phyloP scores from a whole-genome alignment of 2,113 vertebrate species.

The Notarius quadriscutis region DNA sequence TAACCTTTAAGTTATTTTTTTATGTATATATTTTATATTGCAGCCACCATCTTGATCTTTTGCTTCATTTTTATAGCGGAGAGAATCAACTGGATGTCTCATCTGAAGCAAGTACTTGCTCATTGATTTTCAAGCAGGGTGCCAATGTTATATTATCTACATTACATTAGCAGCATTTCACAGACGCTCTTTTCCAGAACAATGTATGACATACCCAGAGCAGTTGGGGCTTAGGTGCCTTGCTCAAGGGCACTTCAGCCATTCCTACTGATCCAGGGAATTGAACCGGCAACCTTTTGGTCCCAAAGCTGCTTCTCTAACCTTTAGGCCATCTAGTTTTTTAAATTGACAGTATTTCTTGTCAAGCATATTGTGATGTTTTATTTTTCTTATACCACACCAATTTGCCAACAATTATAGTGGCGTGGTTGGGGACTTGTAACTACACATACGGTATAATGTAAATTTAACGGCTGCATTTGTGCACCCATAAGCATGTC shows the following conservation, averaged over 20 bases:
- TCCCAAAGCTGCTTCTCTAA: too few species aligned
- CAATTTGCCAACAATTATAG: neutral
- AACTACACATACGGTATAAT: neutral
- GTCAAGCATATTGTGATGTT: neutral
- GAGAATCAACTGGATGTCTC: neutral
- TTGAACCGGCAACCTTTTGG: too few species aligned
- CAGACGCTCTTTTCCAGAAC: too few species aligned
- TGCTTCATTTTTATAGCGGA: neutral
- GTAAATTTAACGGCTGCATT: neutral
- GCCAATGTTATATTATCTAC: neutral
- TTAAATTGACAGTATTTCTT: neutral
- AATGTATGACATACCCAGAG: too few species aligned
- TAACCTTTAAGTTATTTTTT: neutral
- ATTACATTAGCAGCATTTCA: too few species aligned
- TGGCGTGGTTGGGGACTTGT: neutral
- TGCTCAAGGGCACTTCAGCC: too few species aligned
- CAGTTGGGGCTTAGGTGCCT: too few species aligned
- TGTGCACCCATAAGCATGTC: neutral
- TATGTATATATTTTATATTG: neutral
- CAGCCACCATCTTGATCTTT: neutral
- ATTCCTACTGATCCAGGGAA: too few species aligned
- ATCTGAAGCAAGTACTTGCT: neutral
- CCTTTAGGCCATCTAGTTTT: neutral
- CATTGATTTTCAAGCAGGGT: neutral
- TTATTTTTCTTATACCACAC: neutral